Evolutionary conservation across 2,888 invertebrate species (phyloP).

Genomic region (Siphlonurus alternatus): DNA sequence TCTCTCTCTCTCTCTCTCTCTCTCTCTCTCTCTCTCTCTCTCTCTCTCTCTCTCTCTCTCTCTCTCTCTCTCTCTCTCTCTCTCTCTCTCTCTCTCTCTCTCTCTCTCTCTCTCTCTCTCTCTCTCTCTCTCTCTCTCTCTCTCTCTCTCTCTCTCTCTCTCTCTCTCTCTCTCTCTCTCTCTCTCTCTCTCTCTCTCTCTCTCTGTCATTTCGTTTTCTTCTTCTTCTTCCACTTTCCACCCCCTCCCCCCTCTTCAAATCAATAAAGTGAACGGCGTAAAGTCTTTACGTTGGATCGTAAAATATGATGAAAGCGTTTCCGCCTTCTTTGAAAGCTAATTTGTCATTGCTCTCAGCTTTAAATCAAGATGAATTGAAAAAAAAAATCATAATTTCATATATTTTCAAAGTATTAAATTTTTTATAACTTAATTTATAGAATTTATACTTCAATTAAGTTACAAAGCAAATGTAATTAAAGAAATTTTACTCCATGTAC

Average conservation of each 20-base stretch:
- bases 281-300: no score
- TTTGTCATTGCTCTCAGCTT: no score
- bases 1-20: background rate
- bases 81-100: background rate
- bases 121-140: background rate
- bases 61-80: background rate
- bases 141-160: background rate
- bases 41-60: background rate
- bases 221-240: background rate
- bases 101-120: background rate
- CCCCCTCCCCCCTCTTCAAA: background rate
- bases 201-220: background rate
- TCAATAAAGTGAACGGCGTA: no score
- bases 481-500: no score
- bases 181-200: background rate
- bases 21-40: background rate
- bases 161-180: background rate
- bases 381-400: no score
- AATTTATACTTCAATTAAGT: no score
- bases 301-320: no score
- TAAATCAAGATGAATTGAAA: no score
- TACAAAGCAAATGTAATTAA: no score
- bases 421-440: no score
- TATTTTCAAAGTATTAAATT: no score
- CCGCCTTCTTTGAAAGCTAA: no score